Base-by-base conservation (phyloP, 2,888 invertebrate genomes). In the Drosophila putrida region DNA sequence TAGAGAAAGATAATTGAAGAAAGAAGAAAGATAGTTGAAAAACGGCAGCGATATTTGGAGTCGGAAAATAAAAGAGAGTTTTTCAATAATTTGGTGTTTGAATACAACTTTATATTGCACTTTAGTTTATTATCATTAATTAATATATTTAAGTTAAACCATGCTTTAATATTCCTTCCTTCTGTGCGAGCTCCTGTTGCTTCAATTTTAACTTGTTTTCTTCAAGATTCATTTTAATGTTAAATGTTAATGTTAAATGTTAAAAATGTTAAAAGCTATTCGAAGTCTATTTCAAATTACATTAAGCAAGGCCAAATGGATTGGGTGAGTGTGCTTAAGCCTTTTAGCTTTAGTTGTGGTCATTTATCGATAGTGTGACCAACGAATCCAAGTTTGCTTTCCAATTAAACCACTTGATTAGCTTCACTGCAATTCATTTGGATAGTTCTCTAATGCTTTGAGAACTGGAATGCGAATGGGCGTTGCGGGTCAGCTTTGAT, bases 361-460 rank as follows among this genome's bases (percentile, higher is more conserved):
- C 75, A 58, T 65, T 75, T 65, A 63, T 70, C 75, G 78, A 84
- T 87, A 84, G 65, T 61, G 78, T 64, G 76, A 64, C 73, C 84
- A 78, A 89, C 89, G 81, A 89, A 81, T 84, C 71, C 71, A 76
- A 87, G 88, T 84, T 84, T 84, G 83, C 73, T 87, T 87, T 89
- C 82, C 89, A 84, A 84, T 89, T 89, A 89, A 84, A 67, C 88
- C 85, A 87, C 75, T 84, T 84, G 89, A 89, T 84, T 89, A 74
- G 83, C 68, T 89, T 65, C 64, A 64, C 60, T 59, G 55, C 55
- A 66, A 31, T 63, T 57, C 62, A 59, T 27, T 58, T 35, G 13
- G 38, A 36, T 46, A 33, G 50, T 36, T 8, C 28, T 38, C 46
- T 41, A 41, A 27, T 11, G 20, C 31, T 49, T 5, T 51, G 46